Percentiles rank a stretch among this genome's conserved stretches.
Conservation (phyloP, 2,888 invertebrate species). For the Mechanitis mazaeus region DNA sequence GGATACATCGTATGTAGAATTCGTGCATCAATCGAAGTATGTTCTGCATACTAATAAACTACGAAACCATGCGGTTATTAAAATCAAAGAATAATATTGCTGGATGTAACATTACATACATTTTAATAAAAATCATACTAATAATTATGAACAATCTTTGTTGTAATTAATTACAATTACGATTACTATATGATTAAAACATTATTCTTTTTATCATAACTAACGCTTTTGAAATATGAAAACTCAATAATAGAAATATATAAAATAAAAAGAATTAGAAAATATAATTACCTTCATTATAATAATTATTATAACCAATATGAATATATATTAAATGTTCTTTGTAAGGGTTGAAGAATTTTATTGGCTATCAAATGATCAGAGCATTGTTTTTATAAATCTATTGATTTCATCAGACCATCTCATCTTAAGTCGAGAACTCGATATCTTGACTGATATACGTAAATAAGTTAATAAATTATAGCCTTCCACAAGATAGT, state of each 20-base stretch:
- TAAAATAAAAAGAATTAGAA: too few relatives aligned
- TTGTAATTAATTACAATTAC: too few relatives aligned
- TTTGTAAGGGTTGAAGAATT: constrained; percentile 27
- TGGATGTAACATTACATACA: constrained; percentile 9
- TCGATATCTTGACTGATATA: too few relatives aligned
- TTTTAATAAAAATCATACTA: not conserved
- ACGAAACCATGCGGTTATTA: constrained; percentile 32
- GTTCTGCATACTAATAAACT: constrained; percentile 49
- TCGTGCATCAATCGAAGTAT: constrained; percentile 45
- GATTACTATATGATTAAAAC: too few relatives aligned
- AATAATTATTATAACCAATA: too few relatives aligned
- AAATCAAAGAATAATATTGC: constrained; percentile 21
- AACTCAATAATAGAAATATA: too few relatives aligned
- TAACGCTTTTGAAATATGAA: too few relatives aligned
- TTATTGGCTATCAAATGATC: constrained; percentile 42
- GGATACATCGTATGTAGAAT: constrained; percentile 28
- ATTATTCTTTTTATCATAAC: too few relatives aligned
- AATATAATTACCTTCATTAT: too few relatives aligned
- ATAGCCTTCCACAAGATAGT: too few relatives aligned
- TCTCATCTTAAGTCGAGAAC: constrained; percentile 24
- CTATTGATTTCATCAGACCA: constrained; percentile 61
- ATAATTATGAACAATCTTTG: too few relatives aligned
- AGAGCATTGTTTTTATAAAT: constrained; percentile 63
- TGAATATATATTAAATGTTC: constrained; percentile 5
- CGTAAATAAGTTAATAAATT: too few relatives aligned